phyloP scores from a whole-genome alignment of 2,113 vertebrate species.

The Trogon melanurus region DNA sequence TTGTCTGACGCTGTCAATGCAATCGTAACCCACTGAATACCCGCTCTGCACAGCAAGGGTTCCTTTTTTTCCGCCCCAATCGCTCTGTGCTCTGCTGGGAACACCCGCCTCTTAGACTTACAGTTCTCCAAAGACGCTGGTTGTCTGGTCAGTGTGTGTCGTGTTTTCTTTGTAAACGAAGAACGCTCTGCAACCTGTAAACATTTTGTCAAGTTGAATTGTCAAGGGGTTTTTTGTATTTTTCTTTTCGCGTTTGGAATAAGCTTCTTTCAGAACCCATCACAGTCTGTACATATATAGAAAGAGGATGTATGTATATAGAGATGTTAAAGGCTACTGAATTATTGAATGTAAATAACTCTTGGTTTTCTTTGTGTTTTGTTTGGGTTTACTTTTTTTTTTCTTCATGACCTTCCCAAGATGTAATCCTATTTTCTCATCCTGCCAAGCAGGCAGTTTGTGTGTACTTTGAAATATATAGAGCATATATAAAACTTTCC shows the following conservation, averaged over 20 bases:
- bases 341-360: slow-evolving; percentile 75
- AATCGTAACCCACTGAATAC: not conserved
- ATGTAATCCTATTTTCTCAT: slow-evolving; percentile 69
- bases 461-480: slow-evolving; percentile 59
- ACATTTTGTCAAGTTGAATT: not conserved
- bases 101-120: not conserved
- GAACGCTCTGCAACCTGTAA: slow-evolving; percentile 24
- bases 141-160: not conserved
- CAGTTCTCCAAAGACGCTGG: not conserved
- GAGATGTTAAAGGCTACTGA: slow-evolving; percentile 64
- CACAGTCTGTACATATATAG: slow-evolving; percentile 40
- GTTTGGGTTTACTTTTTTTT: not conserved
- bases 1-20: not conserved
- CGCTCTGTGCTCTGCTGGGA: not conserved
- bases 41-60: not conserved
- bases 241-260: slow-evolving; percentile 33
- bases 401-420: slow-evolving; percentile 25
- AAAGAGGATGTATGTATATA: slow-evolving; percentile 66
- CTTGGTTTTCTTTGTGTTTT: slow-evolving; percentile 47
- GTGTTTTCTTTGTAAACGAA: not conserved
- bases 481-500: slow-evolving; percentile 13
- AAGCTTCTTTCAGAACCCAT: not conserved
- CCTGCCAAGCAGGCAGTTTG: slow-evolving; percentile 23
- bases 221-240: not conserved
- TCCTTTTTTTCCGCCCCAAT: not conserved